A percentile compares a stretch with the other conserved stretches of the same genome.
Conservation (phyloP, 2,888 invertebrate species). For the Chesias legatella region DNA sequence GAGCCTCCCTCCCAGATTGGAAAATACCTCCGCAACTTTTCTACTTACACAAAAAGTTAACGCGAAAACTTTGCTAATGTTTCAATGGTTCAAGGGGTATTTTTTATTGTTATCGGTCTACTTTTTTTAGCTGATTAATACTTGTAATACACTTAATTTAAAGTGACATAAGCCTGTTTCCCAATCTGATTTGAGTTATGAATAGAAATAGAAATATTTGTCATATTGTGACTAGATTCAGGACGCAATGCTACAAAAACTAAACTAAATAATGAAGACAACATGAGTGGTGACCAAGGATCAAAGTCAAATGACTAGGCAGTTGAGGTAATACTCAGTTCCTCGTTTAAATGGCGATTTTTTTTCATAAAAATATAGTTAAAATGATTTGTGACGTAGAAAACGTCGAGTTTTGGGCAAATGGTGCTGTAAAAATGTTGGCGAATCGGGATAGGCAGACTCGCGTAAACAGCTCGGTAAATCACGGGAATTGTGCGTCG, state of each 20-base stretch:
- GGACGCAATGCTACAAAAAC: slow-evolving; percentile 24
- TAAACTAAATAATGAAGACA: too few species aligned
- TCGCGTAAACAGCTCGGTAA: slow-evolving; percentile 76
- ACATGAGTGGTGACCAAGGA: slow-evolving; percentile 26
- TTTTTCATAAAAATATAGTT: slow-evolving; percentile 59
- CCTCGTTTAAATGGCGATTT: slow-evolving; percentile 29
- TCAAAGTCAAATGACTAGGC: slow-evolving; percentile 25
- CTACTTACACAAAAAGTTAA: slow-evolving; percentile 69
- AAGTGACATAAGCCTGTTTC: neutral
- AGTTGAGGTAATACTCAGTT: slow-evolving; percentile 17
- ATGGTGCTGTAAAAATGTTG: slow-evolving; percentile 66
- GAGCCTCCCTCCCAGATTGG: slow-evolving; percentile 58
- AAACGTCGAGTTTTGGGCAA: slow-evolving; percentile 60
- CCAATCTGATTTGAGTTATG: neutral
- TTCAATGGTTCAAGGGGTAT: slow-evolving; percentile 55
- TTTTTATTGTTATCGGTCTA: slow-evolving; percentile 48
- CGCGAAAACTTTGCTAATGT: slow-evolving; percentile 59
- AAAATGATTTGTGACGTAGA: slow-evolving; percentile 61
- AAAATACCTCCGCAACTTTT: slow-evolving; percentile 69
- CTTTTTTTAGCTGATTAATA: slow-evolving; percentile 28
- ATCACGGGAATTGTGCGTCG: slow-evolving; percentile 68
- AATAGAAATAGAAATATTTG: neutral
- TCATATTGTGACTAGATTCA: too few species aligned
- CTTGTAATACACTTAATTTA: neutral
- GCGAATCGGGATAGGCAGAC: slow-evolving; percentile 59